Evolutionary conservation across 2,113 vertebrate genomes (phyloP), one percentile per base, ranked within the genome.

Genomic region (Trinectes maculatus): DNA sequence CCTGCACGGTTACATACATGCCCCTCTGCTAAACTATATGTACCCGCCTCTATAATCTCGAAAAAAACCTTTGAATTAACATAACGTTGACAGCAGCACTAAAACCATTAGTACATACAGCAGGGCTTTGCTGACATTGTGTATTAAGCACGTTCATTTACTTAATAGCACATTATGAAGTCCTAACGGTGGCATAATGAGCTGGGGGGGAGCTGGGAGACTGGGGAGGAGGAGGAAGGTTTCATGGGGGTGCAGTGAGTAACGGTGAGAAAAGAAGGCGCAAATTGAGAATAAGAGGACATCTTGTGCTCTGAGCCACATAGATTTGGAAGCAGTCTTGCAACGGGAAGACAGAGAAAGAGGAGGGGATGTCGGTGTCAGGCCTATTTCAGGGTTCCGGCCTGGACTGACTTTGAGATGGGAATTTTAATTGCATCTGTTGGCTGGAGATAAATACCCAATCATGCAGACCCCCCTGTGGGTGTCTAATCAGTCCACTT

Each of bases 361-460:
- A 69, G 48, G 51, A 51, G 21, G 25, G 40, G 43, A 54, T 18
- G 39, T 25, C 47, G 52, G 19, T 52, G 51, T 43, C 42, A 18
- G 69, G 59, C 69, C 63, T 82, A 66, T 79, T 87, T 87, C 63
- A 36, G 77, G 75, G 75, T 80, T 83, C 81, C 52, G 64, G 85
- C 62, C 52, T n/a, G 37, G 75, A 61, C 70, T 53, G 80, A 81
- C 74, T 85, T 80, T 74, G 74, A 89, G 79, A 84, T 73, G 78
- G 68, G 78, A 85, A 91, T 91, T 88, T 92, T 91, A 90, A 92
- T 92, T 90, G 86, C 74, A 43, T 87, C 81, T 91, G 87, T 88
- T 91, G 89, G 89, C 87, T 81, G 51, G 61, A 89, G 90, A 93
- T 93, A 92, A 93, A 91, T 90, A 89, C 71, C 82, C 79, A 91